Evolutionary conservation across 2,888 invertebrate genomes (phyloP).

Genomic region (Rambutsinella grinnellia): DNA sequence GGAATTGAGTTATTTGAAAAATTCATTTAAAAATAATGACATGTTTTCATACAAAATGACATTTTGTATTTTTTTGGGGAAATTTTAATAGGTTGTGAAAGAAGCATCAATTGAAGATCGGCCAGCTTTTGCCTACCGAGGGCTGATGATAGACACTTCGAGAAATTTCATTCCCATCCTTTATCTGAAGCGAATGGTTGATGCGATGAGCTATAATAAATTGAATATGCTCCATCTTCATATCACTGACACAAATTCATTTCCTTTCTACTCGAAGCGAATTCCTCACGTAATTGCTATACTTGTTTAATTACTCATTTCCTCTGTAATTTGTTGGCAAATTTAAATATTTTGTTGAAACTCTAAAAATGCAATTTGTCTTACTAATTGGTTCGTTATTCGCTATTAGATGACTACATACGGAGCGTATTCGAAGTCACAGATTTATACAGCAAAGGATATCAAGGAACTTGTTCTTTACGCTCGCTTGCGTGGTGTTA

Average conservation of each 20-base stretch:
- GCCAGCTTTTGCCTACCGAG: slow-evolving; percentile 73
- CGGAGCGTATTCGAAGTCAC: slow-evolving; percentile 71
- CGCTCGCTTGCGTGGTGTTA: slow-evolving; percentile 71
- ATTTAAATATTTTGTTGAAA: neutral
- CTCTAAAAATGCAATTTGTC: neutral
- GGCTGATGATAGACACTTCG: slow-evolving; percentile 73
- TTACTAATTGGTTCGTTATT: slow-evolving; percentile 71
- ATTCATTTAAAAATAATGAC: neutral
- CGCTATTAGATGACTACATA: slow-evolving; percentile 82
- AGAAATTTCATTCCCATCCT: slow-evolving; percentile 73
- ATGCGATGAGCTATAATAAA: slow-evolving; percentile 90
- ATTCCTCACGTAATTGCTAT: slow-evolving; percentile 68
- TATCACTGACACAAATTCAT: slow-evolving; percentile 71
- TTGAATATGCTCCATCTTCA: slow-evolving; percentile 72
- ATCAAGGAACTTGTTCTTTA: slow-evolving; percentile 71
- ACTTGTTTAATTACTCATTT: neutral
- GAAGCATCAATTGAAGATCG: slow-evolving; percentile 77
- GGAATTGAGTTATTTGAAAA: neutral
- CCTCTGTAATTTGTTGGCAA: neutral
- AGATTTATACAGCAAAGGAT: slow-evolving; percentile 79
- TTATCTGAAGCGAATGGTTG: slow-evolving; percentile 79
- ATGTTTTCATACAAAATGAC: neutral
- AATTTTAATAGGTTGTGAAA: slow-evolving; percentile 71
- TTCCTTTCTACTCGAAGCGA: slow-evolving; percentile 71
- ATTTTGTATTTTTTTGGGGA: neutral